Conservation (phyloP, 2,888 invertebrate genomes). For the Oscheius sp. region DNA sequence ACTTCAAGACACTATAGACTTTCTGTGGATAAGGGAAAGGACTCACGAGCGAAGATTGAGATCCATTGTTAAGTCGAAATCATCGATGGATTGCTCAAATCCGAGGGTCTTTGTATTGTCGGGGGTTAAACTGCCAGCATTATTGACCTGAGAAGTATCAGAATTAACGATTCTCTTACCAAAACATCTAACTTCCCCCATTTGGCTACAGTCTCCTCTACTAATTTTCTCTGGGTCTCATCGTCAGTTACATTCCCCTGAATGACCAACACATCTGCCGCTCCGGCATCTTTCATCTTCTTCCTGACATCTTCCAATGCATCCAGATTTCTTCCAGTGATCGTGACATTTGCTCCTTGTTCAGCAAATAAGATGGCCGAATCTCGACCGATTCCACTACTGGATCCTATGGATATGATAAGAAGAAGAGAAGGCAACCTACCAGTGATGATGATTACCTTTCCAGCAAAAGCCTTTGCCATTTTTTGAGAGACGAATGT, state of each 20-base stretch:
- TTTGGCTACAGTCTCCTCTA: constrained; percentile 42
- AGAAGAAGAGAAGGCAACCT: not conserved
- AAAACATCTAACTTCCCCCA: constrained; percentile 52
- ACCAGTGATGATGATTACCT: constrained; percentile 16
- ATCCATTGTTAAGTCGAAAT: constrained; percentile 19
- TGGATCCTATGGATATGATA: constrained; percentile 8
- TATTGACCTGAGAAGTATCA: constrained; percentile 21
- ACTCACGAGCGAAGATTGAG: constrained; percentile 25
- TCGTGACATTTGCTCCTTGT: constrained; percentile 10
- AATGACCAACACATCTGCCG: not conserved
- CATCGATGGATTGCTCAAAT: constrained; percentile 11
- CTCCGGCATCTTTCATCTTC: not conserved
- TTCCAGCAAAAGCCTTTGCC: constrained; percentile 8
- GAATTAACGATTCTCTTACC: too few relatives aligned
- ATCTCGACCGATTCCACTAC: constrained; percentile 14
- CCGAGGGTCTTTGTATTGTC: constrained; percentile 25
- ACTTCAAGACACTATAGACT: constrained; percentile 69
- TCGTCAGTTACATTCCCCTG: constrained; percentile 70
- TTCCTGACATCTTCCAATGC: not conserved
- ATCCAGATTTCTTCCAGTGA: constrained; percentile 14
- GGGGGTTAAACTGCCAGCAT: constrained; percentile 26
- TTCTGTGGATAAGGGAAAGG: not conserved
- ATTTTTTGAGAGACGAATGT: too few relatives aligned
- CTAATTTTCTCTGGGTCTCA: constrained; percentile 33
- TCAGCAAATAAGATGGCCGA: constrained; percentile 14